Conservation (phyloP, 2,888 invertebrate genomes). For the Caenorhabditis sp. region DNA sequence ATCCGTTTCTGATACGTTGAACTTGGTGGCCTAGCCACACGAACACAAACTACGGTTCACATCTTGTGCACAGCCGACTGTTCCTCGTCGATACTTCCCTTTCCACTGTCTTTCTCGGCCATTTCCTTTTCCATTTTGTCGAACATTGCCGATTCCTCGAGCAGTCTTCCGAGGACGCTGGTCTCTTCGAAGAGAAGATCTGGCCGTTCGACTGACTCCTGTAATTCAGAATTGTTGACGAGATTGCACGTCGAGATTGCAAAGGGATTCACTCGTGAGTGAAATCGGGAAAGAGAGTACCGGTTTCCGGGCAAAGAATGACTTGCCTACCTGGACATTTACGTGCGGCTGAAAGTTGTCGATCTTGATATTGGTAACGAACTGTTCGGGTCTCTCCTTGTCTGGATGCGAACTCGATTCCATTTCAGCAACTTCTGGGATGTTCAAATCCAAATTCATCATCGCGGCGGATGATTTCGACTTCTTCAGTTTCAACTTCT, state of each 20-base stretch:
- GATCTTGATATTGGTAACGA: conserved; percentile 55
- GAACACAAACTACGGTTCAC: conserved; percentile 28
- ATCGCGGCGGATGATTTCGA: conserved; percentile 49
- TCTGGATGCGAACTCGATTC: conserved; percentile 5
- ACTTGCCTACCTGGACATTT: conserved; percentile 22
- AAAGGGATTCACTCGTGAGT: conserved; percentile 9
- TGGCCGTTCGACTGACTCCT: conserved; percentile 45
- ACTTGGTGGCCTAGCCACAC: too few species aligned
- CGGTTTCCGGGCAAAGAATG: conserved; percentile 24
- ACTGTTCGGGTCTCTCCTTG: neutral
- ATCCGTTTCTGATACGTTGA: conserved; percentile 32
- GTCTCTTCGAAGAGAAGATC: conserved; percentile 30
- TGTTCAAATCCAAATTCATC: conserved; percentile 46
- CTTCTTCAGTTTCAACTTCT: conserved; percentile 58
- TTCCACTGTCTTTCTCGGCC: conserved; percentile 56
- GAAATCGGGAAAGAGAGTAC: conserved; percentile 11
- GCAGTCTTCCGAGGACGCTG: conserved; percentile 40
- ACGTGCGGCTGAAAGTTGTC: conserved; percentile 20
- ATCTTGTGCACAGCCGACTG: conserved; percentile 47
- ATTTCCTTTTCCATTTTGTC: conserved; percentile 31
- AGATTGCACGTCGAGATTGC: conserved; percentile 9
- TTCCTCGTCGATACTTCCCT: conserved; percentile 55
- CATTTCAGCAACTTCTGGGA: conserved; percentile 12
- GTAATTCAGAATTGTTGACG: conserved; percentile 2
- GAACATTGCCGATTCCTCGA: conserved; percentile 49